These are phyloP conservation scores for Xanthia togata DNA, from an alignment of 2,888 invertebrate species.

Conservation along the genomic window DNA sequence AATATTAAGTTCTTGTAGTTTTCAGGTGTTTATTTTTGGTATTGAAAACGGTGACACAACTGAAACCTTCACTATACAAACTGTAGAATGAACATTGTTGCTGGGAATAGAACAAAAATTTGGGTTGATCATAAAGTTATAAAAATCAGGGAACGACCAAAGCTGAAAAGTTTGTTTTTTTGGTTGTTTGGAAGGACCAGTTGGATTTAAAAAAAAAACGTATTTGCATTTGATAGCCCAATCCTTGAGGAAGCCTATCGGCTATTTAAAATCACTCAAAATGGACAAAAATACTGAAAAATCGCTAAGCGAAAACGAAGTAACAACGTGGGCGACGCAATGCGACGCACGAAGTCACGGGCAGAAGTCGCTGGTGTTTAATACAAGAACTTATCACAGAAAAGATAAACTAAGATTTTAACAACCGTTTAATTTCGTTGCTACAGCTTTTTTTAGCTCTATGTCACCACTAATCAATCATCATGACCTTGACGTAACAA, in stretches of 20 bases:
- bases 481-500: slow-evolving; percentile 50
- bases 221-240: too few species aligned
- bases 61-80: background rate
- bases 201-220: too few species aligned
- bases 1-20: background rate
- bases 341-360: too few species aligned
- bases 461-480: slow-evolving; percentile 22
- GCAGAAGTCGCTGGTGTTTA: background rate
- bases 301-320: too few species aligned
- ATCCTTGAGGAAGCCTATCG: too few species aligned
- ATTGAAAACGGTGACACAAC: background rate
- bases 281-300: too few species aligned
- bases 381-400: background rate
- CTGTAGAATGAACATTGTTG: background rate
- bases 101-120: background rate
- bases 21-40: background rate
- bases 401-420: background rate
- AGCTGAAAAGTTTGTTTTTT: too few species aligned
- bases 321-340: too few species aligned
- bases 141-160: background rate
- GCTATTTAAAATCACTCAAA: too few species aligned
- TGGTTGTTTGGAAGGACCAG: too few species aligned
- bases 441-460: background rate
- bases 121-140: background rate
- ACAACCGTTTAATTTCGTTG: slow-evolving; percentile 3